Base-by-base conservation (phyloP, 2,888 invertebrate genomes). In the Drosophila nigricruria region DNA sequence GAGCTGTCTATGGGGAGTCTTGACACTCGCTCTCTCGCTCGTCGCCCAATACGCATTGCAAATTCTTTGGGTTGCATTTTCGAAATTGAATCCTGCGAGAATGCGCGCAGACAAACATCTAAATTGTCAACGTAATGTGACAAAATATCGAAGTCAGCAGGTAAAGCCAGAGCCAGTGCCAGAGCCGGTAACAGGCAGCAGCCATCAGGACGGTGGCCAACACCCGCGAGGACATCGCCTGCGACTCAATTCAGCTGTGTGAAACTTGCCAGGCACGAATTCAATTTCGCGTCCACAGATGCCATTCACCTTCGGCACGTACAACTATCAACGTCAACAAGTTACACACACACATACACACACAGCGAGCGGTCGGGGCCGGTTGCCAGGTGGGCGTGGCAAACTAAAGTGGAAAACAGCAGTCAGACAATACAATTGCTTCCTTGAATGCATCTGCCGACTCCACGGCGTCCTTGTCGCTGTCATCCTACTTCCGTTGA, bases 271-370 rank as follows among this genome's bases (percentile, higher is more conserved):
- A 81, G 90, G 90, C 86, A 87, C 86, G 86, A 87, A 90, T 87
- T 87, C 86, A 87, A 87, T 87, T 87, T 88, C 89, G 89, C 86
- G 90, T 90, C 86, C 90, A 89, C 89, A 86, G 89, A 86, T 86
- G 86, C 86, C 86, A 86, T 89, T 87, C 86, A 87, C 86, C 86
- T 90, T 87, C 90, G 86, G 89, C 86, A 87, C 86, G 86, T 87
- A 88, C 90, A 65, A 74, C 90, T 90, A 87, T 87, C 86, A 87
- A 87, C 86, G 86, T 87, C 86, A 90, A 87, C 86, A 87, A 87
- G 86, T 87, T 90, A 81, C 81, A 83, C 74, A 73, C 70, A 27
- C 74, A 73, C 70, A 32, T 71, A 73, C 70, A 32, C 74, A 73
- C 74, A 73, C 70, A 25, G 57, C 25, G 14, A 16, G 12, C 18